phyloP scores from a whole-genome alignment of 2,113 vertebrate genomes.

The Condylura cristata region DNA sequence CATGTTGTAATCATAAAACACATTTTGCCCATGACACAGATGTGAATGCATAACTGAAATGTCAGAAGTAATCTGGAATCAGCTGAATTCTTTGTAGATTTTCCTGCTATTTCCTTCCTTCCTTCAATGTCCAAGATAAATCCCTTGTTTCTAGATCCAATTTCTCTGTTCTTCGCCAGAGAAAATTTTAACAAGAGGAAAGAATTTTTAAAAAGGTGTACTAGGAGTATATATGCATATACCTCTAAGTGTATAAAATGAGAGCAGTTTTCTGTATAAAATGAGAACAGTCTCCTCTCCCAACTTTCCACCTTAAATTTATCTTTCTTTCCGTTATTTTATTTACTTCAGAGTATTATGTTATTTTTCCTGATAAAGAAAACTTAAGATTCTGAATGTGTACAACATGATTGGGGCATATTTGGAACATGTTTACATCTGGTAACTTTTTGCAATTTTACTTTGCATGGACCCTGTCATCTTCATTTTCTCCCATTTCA shows the following conservation, averaged over 20 bases:
- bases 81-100: neutral
- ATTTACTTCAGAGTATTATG: neutral
- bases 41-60: slow-evolving; percentile 4
- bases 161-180: neutral
- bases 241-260: neutral
- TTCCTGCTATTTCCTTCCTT: neutral
- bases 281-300: neutral
- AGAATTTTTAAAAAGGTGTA: neutral
- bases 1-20: neutral
- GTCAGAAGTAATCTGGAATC: neutral
- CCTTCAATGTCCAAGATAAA: neutral
- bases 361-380: neutral
- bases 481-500: neutral
- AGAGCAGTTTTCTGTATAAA: neutral
- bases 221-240: neutral
- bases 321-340: neutral
- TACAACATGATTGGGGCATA: neutral
- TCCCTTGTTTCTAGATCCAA: neutral
- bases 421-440: neutral
- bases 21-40: neutral
- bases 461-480: neutral
- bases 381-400: neutral
- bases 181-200: neutral
- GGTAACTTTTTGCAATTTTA: neutral
- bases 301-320: neutral